Base-by-base conservation (phyloP, 2,113 vertebrate species). In the Cochlearius cochlearius region DNA sequence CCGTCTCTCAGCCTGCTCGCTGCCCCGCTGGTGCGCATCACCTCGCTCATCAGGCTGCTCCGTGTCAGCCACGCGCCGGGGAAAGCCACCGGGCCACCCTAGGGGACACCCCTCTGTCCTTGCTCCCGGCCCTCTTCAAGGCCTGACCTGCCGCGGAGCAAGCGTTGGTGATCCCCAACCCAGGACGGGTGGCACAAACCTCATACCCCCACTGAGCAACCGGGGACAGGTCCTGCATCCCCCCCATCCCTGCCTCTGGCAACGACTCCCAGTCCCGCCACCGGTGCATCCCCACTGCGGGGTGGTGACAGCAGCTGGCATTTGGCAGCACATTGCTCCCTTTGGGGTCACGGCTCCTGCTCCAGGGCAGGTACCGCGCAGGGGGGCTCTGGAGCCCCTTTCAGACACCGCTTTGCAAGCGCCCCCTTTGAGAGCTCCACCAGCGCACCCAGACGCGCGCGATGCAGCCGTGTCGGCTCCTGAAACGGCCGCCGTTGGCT, bases 291-390 rank as follows among this genome's bases (percentile, higher is more conserved):
- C 52, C 55, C 16, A 2, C 18, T 14, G 12, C 0, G 0, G 21
- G 0, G 1, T 29, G 45, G 11, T 30, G 23, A 43, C 56, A 34
- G 34, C 27, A 2, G 8, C 8, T 27, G 68, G 30, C 43, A 38
- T n/a, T 55, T 32, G 43, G 23, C 41, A 10, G 14, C 0, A 0
- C 1, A 7, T 19, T 25, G 45, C 22, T 71, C 45, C 76, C 5
- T 49, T 25, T 12, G 32, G 11, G 52, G 15, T 8, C 1, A 0
- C 0, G 3, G 72, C 15, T 76, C n/a, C n/a, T 15, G 49, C 9
- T 29, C 26, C 29, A 13, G 12, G 11, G 7, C 3, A 41, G 21
- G 9, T 12, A 4, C 29, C 1, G 0, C 1, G 5, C 17, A 3
- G 15, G 22, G 4, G 19, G 7, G 9, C 30, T 47, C 23, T 3